phyloP scores from a whole-genome alignment of 2,888 invertebrate species.

The Lypha dubia region DNA sequence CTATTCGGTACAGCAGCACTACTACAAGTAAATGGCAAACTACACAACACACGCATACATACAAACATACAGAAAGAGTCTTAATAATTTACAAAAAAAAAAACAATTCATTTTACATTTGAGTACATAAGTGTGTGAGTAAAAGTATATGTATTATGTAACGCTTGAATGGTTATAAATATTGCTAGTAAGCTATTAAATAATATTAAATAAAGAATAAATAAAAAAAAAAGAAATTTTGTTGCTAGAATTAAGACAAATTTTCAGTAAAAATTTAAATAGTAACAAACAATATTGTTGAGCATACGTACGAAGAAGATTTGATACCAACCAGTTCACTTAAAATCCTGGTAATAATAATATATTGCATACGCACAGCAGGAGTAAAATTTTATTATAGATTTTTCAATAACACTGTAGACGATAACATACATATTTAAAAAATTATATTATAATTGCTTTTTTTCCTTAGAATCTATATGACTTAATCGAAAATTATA shows the following conservation, averaged over 20 bases:
- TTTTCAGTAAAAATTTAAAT: slow-evolving; percentile 29
- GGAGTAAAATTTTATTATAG: not conserved
- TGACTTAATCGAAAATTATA: too few species aligned
- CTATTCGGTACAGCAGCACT: slow-evolving; percentile 60
- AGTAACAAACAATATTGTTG: not conserved
- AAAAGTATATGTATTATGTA: slow-evolving; percentile 5
- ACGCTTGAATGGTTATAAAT: slow-evolving; percentile 43
- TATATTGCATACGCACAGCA: not conserved
- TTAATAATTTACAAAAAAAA: slow-evolving; percentile 18
- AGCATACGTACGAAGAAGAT: not conserved
- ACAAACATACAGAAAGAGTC: too few species aligned
- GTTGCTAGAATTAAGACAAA: slow-evolving; percentile 6
- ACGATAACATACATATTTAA: too few species aligned
- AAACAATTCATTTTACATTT: slow-evolving; percentile 3
- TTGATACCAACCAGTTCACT: not conserved
- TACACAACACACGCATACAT: slow-evolving; percentile 21
- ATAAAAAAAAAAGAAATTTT: not conserved
- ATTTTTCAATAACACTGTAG: too few species aligned
- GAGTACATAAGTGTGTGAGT: not conserved
- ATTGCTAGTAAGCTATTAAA: slow-evolving; percentile 23
- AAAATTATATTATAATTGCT: too few species aligned
- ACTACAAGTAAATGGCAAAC: slow-evolving; percentile 6
- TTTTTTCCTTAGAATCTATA: too few species aligned
- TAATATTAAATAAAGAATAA: slow-evolving; percentile 30
- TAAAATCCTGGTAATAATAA: not conserved